Conservation (phyloP, 1,140 invertebrate genomes). For the Brachionus manjavacas region DNA sequence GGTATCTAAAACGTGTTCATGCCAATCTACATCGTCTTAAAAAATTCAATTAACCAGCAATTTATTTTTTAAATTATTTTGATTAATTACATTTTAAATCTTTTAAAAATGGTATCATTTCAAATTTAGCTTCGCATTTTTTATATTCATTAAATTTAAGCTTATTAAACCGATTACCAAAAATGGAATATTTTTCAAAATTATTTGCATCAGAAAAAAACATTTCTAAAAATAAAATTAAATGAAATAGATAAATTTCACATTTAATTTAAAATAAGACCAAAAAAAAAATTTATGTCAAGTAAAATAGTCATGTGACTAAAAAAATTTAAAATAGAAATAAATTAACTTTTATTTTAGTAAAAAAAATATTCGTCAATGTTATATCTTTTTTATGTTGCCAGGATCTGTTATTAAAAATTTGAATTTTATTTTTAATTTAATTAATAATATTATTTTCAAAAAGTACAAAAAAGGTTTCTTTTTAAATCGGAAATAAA, state of each 20-base stretch:
- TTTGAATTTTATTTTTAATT: background rate
- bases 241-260: background rate
- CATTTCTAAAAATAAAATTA: background rate
- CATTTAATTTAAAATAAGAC: background rate
- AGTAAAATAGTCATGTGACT: background rate
- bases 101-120: background rate
- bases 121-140: background rate
- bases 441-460: no score
- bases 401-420: background rate
- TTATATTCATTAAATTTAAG: constrained; percentile 3
- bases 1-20: background rate
- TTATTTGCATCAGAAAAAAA: constrained; percentile 34
- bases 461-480: no score
- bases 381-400: no score
- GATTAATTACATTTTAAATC: background rate
- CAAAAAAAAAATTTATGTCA: background rate
- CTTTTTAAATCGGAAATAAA: no score
- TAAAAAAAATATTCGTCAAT: no score
- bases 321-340: background rate
- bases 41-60: background rate
- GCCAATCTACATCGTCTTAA: background rate
- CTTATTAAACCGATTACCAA: background rate
- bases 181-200: constrained; percentile 28
- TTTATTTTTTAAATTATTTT: no score
- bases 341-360: background rate